Conservation (phyloP, 2,113 vertebrate species). For the Orthonyx spaldingii region DNA sequence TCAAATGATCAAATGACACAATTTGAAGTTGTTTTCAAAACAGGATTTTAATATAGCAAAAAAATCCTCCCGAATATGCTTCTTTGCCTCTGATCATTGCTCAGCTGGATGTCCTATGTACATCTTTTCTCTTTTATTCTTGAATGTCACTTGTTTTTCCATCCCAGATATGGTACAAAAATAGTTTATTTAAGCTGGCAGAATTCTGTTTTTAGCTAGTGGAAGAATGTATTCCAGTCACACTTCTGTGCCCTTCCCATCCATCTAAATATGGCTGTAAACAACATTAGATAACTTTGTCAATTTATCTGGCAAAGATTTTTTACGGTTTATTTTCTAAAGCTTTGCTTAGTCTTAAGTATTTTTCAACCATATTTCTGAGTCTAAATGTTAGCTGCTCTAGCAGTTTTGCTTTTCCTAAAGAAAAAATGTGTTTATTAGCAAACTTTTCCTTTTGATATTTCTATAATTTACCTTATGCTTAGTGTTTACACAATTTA, state of each 20-base stretch:
- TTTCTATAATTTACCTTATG: neutral
- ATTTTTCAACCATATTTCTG: neutral
- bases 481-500: neutral
- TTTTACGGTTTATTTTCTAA: neutral
- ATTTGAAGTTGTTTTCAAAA: constrained; percentile 6
- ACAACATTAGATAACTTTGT: neutral
- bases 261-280: neutral
- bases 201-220: neutral
- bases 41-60: neutral
- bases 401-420: neutral
- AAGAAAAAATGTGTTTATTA: neutral
- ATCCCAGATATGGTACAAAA: neutral
- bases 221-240: neutral
- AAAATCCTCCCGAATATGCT: neutral
- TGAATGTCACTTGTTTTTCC: neutral
- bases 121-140: neutral
- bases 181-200: neutral
- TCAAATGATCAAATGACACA: neutral
- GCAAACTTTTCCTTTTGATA: neutral
- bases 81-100: neutral
- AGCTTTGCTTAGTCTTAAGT: neutral
- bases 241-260: neutral
- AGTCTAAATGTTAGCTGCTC: neutral
- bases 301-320: neutral
- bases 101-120: neutral